These are phyloP conservation scores for Caenorhabditis sp. DNA, from an alignment of 2,888 invertebrate species.

Conservation along the genomic window DNA sequence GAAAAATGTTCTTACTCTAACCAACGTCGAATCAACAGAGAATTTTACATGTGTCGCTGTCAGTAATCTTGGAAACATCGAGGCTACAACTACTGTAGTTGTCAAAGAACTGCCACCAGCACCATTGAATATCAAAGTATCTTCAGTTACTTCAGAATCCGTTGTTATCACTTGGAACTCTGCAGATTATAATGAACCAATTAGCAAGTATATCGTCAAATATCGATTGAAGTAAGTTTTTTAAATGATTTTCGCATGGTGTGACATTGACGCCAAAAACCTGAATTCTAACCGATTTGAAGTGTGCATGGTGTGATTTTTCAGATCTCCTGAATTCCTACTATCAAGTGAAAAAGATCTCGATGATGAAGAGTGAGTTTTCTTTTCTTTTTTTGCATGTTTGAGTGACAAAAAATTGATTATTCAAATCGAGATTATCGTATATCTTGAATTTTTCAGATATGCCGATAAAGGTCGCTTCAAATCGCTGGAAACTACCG, in stretches of 20 bases:
- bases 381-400: not conserved
- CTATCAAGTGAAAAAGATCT: slow-evolving; percentile 10
- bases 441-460: slow-evolving; percentile 25
- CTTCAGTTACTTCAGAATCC: slow-evolving; percentile 91
- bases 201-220: slow-evolving; percentile 94
- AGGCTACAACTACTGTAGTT: slow-evolving; percentile 84
- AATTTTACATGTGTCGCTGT: slow-evolving; percentile 97
- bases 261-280: not conserved
- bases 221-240: slow-evolving; percentile 90
- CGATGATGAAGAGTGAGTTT: slow-evolving; percentile 19
- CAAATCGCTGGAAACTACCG: slow-evolving; percentile 39
- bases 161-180: slow-evolving; percentile 92
- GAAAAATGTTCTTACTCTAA: slow-evolving; percentile 85
- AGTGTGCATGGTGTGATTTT: slow-evolving; percentile 2
- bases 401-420: too few relatives aligned
- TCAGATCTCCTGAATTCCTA: slow-evolving; percentile 7
- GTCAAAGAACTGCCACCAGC: slow-evolving; percentile 93
- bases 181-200: slow-evolving; percentile 78
- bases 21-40: slow-evolving; percentile 85
- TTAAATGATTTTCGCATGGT: slow-evolving; percentile 19
- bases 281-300: not conserved
- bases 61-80: slow-evolving; percentile 90
- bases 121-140: slow-evolving; percentile 87
- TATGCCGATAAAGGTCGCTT: slow-evolving; percentile 47
- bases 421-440: not conserved